Evolutionary conservation across 1,140 invertebrate species (phyloP).

Genomic region (Bathynomus jamesi): DNA sequence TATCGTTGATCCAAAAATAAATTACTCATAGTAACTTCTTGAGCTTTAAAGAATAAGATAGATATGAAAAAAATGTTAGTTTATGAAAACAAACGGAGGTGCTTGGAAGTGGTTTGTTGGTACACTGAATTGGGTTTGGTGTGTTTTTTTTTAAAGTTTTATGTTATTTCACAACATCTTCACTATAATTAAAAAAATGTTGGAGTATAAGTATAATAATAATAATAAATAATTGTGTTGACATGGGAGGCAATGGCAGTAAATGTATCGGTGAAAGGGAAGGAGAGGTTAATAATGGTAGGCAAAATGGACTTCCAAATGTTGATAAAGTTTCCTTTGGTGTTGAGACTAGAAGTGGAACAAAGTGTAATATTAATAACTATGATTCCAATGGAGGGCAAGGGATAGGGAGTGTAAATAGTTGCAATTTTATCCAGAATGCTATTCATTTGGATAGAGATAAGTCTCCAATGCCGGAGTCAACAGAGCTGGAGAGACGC

Average conservation of each 20-base stretch:
- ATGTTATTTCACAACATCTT: too few relatives aligned
- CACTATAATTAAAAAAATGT: too few relatives aligned
- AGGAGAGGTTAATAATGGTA: background rate
- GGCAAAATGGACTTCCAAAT: background rate
- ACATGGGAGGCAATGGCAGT: background rate
- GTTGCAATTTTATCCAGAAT: background rate
- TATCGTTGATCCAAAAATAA: too few relatives aligned
- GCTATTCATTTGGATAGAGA: background rate
- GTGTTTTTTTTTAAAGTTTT: too few relatives aligned
- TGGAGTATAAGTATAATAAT: too few relatives aligned
- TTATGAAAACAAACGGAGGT: too few relatives aligned
- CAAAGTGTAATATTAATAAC: background rate
- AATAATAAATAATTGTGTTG: too few relatives aligned
- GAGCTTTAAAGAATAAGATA: too few relatives aligned
- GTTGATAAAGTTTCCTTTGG: background rate
- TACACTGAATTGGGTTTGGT: too few relatives aligned
- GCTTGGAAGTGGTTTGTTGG: too few relatives aligned
- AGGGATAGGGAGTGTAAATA: background rate
- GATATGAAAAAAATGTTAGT: too few relatives aligned
- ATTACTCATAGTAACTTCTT: too few relatives aligned
- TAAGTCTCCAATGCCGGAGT: background rate
- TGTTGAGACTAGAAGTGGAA: background rate
- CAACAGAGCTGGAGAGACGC: background rate
- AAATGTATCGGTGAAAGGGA: background rate
- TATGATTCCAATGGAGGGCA: background rate